Evolutionary conservation across 2,797 vertebrate species (phyloP), one percentile per base, ranked within the genome.

Genomic region (Amblyopsis hoosieri): DNA sequence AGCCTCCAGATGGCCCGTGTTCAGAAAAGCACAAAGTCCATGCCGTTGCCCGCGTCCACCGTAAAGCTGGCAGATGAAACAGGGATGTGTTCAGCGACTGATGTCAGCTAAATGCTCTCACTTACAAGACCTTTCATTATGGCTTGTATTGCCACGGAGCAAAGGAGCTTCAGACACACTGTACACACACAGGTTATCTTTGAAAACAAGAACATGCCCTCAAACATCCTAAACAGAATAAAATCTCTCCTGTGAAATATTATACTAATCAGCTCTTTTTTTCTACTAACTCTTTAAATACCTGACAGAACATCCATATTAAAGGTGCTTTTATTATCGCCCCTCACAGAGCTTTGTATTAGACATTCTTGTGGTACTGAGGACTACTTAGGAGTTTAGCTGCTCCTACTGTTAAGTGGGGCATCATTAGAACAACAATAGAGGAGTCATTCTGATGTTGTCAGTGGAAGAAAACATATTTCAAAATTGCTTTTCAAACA

Each of bases 1-100:
- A 66, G 81, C 79, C 70, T 90, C 91, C 92, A 93, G 91, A 93
- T 92, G 92, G 90, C 84, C 62, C n/a, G 70, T 66, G 87, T 82
- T 87, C 84, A 86, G 73, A 79, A 84, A 85, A 86, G 82, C 54
- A 10, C 77, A 80, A 72, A 84, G 83, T 87, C 82, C 85, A 3
- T 85, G 77, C 37, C 64, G 73, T 76, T 57, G 75, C 63, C 64
- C 69, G 31, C 61, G 51, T 46, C 58, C 57, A 74, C 80, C 57
- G 72, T 73, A 72, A 74, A 83, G 75, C 76, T 61, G 73, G 49
- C 67, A 64, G 74, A 78, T 57, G 70, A 71, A 78, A 79, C 57
- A n/a, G 66, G 64, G 72, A 80, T 78, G 80, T 76, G 76, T 78
- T 71, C 64, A 75, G 60, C 67, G 56, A 60, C 60, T 64, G 58